Evolutionary conservation across 2,888 invertebrate genomes (phyloP).

Genomic region (Drosophila hamatofila): DNA sequence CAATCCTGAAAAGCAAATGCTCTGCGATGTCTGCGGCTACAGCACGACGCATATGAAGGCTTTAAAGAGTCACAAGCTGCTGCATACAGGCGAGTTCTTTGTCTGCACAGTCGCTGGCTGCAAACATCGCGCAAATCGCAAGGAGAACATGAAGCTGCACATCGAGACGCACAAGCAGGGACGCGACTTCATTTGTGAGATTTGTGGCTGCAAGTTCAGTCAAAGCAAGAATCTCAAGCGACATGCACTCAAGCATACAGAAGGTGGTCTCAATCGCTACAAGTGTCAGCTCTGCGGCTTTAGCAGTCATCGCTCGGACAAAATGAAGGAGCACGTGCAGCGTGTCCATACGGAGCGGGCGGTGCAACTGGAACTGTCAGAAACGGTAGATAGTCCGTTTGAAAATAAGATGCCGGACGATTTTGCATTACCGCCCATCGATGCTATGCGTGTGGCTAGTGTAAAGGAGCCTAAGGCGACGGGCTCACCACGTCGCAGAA

Average conservation of each 20-base stretch:
- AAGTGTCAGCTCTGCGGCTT: conserved; percentile 86
- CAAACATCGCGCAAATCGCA: conserved; percentile 85
- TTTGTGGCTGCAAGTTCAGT: conserved; percentile 87
- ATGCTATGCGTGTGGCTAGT: conserved; percentile 15
- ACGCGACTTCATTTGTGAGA: conserved; percentile 87
- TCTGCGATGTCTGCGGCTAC: conserved; percentile 87
- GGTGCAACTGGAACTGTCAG: conserved; percentile 81
- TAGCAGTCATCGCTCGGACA: conserved; percentile 86
- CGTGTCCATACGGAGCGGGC: conserved; percentile 83
- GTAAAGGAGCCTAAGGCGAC: conserved; percentile 11
- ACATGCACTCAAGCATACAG: conserved; percentile 82
- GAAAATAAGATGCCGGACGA: conserved; percentile 79
- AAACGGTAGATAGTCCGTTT: conserved; percentile 82
- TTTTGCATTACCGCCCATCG: conserved; percentile 72
- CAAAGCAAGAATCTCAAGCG: conserved; percentile 86
- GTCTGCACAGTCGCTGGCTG: conserved; percentile 86
- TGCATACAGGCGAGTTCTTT: conserved; percentile 86
- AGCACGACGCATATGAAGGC: conserved; percentile 87
- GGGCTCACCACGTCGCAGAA: conserved; percentile 13
- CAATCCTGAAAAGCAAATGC: conserved; percentile 86
- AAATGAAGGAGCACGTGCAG: conserved; percentile 86
- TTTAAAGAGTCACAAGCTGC: conserved; percentile 86
- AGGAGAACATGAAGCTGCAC: conserved; percentile 87
- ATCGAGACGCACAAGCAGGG: conserved; percentile 87
- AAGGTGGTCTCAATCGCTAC: conserved; percentile 76